Percentiles rank a stretch among this genome's conserved stretches.
These are phyloP conservation scores for Papilio xuthus DNA, from an alignment of 1,140 invertebrate species.

Conservation along the genomic window DNA sequence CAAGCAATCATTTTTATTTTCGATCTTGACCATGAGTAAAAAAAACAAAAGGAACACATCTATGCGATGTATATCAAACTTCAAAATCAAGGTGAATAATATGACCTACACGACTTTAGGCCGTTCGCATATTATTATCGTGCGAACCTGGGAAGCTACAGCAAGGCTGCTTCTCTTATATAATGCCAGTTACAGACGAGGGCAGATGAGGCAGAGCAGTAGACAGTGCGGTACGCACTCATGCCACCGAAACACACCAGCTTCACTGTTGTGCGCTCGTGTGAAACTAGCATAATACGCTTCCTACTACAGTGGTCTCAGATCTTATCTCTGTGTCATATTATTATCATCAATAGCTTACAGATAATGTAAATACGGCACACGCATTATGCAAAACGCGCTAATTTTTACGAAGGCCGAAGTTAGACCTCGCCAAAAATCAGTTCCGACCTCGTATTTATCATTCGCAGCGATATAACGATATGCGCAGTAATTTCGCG, in stretches of 20 bases:
- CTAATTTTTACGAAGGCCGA: slow-evolving; percentile 75
- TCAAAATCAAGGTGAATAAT: slow-evolving; percentile 9
- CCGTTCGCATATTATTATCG: slow-evolving; percentile 10
- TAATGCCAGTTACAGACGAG: slow-evolving; percentile 11
- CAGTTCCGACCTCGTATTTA: slow-evolving; percentile 71
- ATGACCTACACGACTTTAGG: slow-evolving; percentile 1
- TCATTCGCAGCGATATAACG: slow-evolving; percentile 68
- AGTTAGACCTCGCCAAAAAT: slow-evolving; percentile 69
- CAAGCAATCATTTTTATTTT: background rate
- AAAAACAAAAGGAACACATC: background rate
- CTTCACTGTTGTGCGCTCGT: background rate
- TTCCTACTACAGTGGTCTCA: slow-evolving; percentile 62
- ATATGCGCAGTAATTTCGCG: slow-evolving; percentile 68
- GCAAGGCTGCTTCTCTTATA: slow-evolving; percentile 34
- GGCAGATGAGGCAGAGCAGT: background rate
- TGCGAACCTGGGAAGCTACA: slow-evolving; percentile 1
- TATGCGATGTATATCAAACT: background rate
- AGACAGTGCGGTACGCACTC: background rate
- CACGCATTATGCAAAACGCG: slow-evolving; percentile 71
- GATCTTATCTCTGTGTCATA: slow-evolving; percentile 55
- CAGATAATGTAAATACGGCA: slow-evolving; percentile 66
- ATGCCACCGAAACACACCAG: background rate
- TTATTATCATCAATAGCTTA: slow-evolving; percentile 70
- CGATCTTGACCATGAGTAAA: background rate
- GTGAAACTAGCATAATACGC: slow-evolving; percentile 6